phyloP scores from a whole-genome alignment of 2,113 vertebrate species.

The Paracanthobrama guichenoti region DNA sequence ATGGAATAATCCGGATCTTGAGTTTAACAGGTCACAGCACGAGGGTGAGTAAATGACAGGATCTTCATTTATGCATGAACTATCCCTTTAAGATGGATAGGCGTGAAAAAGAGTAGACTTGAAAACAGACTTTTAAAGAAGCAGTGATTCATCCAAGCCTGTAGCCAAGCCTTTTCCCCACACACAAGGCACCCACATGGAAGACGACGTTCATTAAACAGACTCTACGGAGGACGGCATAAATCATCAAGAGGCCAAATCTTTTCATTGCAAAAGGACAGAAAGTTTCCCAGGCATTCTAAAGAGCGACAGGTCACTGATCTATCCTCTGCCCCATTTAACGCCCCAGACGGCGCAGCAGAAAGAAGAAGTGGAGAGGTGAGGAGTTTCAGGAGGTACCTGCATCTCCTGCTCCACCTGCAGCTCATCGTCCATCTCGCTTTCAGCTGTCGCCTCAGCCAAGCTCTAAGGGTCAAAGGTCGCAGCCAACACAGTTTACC shows the following conservation, averaged over 20 bases:
- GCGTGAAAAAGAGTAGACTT: neutral
- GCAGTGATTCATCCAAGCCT: neutral
- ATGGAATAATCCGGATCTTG: neutral
- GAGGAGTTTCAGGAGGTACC: slow-evolving; percentile 65
- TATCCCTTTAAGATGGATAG: neutral
- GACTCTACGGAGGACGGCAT: neutral
- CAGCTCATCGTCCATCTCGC: slow-evolving; percentile 69
- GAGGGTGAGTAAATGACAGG: neutral
- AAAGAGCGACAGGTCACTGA: neutral
- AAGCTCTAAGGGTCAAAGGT: slow-evolving; percentile 54
- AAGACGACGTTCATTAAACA: neutral
- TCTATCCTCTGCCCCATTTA: slow-evolving; percentile 25
- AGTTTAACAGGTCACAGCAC: too few species aligned
- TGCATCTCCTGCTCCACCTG: slow-evolving; percentile 76
- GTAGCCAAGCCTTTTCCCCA: neutral
- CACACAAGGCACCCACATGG: neutral
- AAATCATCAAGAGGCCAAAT: neutral
- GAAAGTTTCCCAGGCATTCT: neutral
- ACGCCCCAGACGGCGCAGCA: neutral
- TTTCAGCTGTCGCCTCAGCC: slow-evolving; percentile 61
- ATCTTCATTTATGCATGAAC: neutral
- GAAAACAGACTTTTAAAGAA: neutral
- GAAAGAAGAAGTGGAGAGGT: slow-evolving; percentile 18
- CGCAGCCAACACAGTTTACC: slow-evolving; percentile 41
- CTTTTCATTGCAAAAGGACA: neutral